phyloP scores from a whole-genome alignment of 2,113 vertebrate genomes.

The Pipa parva region DNA sequence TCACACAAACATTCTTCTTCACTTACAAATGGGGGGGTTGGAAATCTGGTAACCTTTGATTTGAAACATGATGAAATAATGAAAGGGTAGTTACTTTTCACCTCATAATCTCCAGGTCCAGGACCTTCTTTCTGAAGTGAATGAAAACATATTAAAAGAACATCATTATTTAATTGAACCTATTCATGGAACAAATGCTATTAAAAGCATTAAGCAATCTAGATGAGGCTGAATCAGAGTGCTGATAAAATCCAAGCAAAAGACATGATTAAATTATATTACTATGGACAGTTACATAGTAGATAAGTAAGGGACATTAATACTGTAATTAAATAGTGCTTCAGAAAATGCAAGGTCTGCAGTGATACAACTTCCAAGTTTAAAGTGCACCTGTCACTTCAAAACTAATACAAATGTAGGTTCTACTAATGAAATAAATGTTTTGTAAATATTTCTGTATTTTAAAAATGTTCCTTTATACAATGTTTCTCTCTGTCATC shows the following conservation, averaged over 20 bases:
- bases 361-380: no score
- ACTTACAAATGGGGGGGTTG: no score
- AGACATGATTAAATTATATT: not conserved
- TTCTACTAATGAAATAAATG: no score
- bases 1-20: no score
- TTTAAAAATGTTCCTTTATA: no score
- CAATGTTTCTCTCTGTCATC: no score
- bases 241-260: not conserved
- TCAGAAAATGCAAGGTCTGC: no score
- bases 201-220: not conserved
- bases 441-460: no score
- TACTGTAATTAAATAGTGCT: no score
- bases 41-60: constrained; percentile 66
- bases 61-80: constrained; percentile 71
- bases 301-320: not conserved
- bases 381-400: no score
- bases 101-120: constrained; percentile 67
- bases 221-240: not conserved
- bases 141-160: not conserved
- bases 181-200: not conserved
- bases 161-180: not conserved
- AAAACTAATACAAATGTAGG: no score
- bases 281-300: not conserved
- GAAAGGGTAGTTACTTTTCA: constrained; percentile 44
- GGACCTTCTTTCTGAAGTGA: constrained; percentile 66